Evolutionary conservation across 2,888 invertebrate species (phyloP).

Genomic region (Rotaria macrura): DNA sequence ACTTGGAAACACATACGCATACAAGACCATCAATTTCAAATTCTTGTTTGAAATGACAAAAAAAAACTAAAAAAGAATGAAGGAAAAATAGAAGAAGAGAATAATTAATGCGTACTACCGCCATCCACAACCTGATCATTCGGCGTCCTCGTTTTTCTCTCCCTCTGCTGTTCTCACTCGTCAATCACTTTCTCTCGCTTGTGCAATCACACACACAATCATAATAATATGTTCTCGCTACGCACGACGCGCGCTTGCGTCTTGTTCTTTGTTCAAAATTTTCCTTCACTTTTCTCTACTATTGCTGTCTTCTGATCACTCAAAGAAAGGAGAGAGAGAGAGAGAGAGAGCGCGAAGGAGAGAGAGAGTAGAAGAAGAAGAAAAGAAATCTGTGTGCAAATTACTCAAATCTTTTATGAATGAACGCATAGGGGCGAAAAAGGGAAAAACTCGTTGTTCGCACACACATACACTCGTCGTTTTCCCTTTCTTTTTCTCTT

Average conservation of each 20-base stretch:
- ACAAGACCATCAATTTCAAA: slow-evolving; percentile 7
- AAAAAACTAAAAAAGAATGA: neutral
- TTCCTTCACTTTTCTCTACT: slow-evolving; percentile 5
- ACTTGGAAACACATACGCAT: neutral
- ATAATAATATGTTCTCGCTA: slow-evolving; percentile 15
- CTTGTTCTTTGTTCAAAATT: slow-evolving; percentile 11
- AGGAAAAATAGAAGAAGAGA: neutral
- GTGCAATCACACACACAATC: slow-evolving; percentile 15
- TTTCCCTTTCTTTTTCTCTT: neutral
- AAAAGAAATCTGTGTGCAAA: slow-evolving; percentile 20
- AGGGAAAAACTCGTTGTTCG: slow-evolving; percentile 15
- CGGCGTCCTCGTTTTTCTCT: neutral
- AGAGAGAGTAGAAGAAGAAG: neutral
- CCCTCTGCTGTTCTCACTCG: neutral
- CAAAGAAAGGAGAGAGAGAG: slow-evolving; percentile 10
- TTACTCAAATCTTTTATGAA: slow-evolving; percentile 21
- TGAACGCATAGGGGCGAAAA: slow-evolving; percentile 11
- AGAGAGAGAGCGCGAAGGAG: neutral
- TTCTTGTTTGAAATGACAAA: neutral
- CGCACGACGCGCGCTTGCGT: slow-evolving; percentile 7
- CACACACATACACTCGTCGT: neutral
- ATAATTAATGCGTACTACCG: slow-evolving; percentile 11
- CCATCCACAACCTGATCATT: slow-evolving; percentile 8
- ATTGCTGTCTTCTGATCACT: slow-evolving; percentile 7
- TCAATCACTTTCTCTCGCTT: slow-evolving; percentile 8